A percentile compares a stretch with the other conserved stretches of the same genome.
Conservation (phyloP, 2,888 invertebrate species). For the Bembecia ichneumoniformis region DNA sequence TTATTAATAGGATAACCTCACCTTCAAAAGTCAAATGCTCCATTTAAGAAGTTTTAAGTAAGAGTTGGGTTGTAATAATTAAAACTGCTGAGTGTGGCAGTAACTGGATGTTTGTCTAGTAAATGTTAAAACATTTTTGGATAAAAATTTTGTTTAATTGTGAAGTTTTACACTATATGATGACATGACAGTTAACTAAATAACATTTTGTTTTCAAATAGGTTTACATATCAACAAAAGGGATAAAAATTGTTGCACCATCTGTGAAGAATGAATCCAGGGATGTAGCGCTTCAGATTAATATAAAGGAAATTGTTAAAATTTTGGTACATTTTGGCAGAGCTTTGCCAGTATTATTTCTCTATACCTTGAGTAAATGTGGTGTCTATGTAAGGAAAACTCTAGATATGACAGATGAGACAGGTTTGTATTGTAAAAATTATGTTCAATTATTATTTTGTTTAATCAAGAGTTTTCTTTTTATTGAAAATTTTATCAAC, state of each 20-base stretch:
- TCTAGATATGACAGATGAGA: slow-evolving; percentile 77
- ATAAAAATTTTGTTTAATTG: no score
- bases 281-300: slow-evolving; percentile 76
- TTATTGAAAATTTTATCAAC: neutral
- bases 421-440: slow-evolving; percentile 26
- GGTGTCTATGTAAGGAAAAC: slow-evolving; percentile 78
- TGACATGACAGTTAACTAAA: no score
- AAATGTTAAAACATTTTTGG: no score
- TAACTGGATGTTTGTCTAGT: no score
- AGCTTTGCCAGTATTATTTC: slow-evolving; percentile 82
- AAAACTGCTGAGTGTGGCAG: no score
- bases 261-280: slow-evolving; percentile 67
- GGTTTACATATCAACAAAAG: slow-evolving; percentile 72
- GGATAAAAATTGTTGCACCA: slow-evolving; percentile 75
- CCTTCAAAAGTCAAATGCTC: no score
- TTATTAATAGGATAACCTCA: no score
- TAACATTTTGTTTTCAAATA: slow-evolving; percentile 17
- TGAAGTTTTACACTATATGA: no score
- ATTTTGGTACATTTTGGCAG: slow-evolving; percentile 84
- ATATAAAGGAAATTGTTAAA: slow-evolving; percentile 79
- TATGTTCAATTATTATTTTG: neutral
- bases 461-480: neutral
- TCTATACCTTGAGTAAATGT: slow-evolving; percentile 80
- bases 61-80: no score
- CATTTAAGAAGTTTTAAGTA: no score